Evolutionary conservation across 1,140 invertebrate species (phyloP), one percentile per base, ranked within the genome.

Genomic region (Hypothenemus hampei): DNA sequence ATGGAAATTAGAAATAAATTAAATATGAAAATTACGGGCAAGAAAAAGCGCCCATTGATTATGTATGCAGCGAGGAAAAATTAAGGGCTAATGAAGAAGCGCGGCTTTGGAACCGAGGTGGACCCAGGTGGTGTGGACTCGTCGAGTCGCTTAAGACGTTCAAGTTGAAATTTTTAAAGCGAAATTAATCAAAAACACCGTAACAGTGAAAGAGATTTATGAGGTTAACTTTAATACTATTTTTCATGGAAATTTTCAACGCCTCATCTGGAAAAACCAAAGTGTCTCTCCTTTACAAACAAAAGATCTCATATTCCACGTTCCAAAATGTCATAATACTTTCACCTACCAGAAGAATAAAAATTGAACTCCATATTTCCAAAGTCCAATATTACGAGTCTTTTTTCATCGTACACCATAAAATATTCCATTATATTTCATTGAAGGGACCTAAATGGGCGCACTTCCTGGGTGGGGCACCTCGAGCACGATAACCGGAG

Each of bases 1-100:
- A 72, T 72, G 69, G 66, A 72, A 70, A 72, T 72, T 69, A 65
- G 69, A 72, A 72, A 69, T 70, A 72, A 72, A 72, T 72, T 72
- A 72, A 72, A 70, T 72, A 72, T 72, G 66, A 72, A 72, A 72
- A 72, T 72, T 69, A 70, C 62, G 65, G 63, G 61, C 48, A 59
- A 68, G 63, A 68, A 68, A 67, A 67, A 69, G 63, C 63, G 57
- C 59, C 59, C 64, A 71, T 71, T 68, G 69, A 71, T 71, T 71
- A 71, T 71, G 69, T 71, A 71, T 71, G 68, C 69, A 70, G 69
- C 62, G 66, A 68, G 64, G 69, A 71, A 70, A 71, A 71, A 71
- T 71, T 71, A 71, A 70, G 69, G 64, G 61, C 67, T 71, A 71
- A 71, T 71, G 69, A 71, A 71, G 69, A 70, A 71, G 68, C 63